Evolutionary conservation across 1,140 invertebrate species (phyloP), one percentile per base, ranked within the genome.

Genomic region (Sycophila sp.): DNA sequence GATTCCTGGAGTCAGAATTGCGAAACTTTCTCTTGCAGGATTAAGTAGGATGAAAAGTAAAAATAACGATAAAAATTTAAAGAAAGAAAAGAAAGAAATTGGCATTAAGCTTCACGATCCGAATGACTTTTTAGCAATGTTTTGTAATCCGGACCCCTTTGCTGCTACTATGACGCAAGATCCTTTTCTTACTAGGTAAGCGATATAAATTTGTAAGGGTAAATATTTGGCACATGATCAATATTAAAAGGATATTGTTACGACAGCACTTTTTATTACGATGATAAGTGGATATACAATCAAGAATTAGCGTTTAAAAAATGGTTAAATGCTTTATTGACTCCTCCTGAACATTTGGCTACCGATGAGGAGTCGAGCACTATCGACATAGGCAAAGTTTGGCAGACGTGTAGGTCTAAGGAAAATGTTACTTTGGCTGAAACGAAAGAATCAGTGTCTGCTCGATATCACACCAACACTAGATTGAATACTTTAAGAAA

Each of bases 311-410:
- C 94, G 72, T 96, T 97, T 76, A 92, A 91, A 72, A 92, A 93
- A 71, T 97, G 95, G 95, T 82, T 97, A 0, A 97, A 97, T 83
- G 92, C 91, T 62, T 85, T 97, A 34, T 83, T 98, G 1, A 94
- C 94, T 3, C 94, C 95, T 7, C 93, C 93, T 2, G 83, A 86
- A 66, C 80, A 84, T 62, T 73, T 86, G 32, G 77, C 73, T 15
- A 86, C 88, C 0, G 91, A 93, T 74, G 82, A 93, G 0, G 89
- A 92, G 73, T 90, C 91, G 36, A 90, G 92, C 56, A 75, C 87
- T 2, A 86, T 92, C 15, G 92, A 94, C 77, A 88, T 93, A n/a
- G 92, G 89, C 0, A 92, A 92, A 80, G 82, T 92, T 0, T 94
- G 93, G 89, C 89, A 92, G 72, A 90, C 92, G 65, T 88, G 86